Percentiles rank a stretch among this genome's conserved stretches.
These are phyloP conservation scores for Hedya salicella DNA, from an alignment of 2,888 invertebrate genomes.

Conservation along the genomic window DNA sequence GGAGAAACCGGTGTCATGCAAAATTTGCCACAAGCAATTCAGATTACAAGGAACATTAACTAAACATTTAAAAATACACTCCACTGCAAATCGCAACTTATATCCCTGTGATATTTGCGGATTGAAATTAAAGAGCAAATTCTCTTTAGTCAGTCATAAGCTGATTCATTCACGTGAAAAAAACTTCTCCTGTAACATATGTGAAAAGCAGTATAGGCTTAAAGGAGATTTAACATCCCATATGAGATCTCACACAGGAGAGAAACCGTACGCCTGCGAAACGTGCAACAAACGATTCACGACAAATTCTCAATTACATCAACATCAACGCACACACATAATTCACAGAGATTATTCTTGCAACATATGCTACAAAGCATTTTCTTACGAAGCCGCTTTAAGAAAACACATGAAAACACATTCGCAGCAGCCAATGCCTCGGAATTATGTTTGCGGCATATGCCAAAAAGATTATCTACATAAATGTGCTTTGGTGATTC, in stretches of 20 bases:
- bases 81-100: not conserved
- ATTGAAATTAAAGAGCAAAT: not conserved
- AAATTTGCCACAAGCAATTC: not conserved
- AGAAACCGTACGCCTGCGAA: not conserved
- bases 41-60: not conserved
- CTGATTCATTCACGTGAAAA: not conserved
- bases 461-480: not conserved
- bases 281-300: not conserved
- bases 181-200: not conserved
- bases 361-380: not conserved
- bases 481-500: not conserved
- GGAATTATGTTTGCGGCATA: not conserved
- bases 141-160: not conserved
- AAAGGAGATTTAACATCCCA: not conserved
- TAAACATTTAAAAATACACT: not conserved
- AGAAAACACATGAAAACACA: not conserved
- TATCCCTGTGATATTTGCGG: not conserved
- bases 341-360: not conserved
- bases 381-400: not conserved
- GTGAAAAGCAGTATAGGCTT: not conserved
- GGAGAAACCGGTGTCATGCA: not conserved
- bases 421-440: not conserved
- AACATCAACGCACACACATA: not conserved
- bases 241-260: not conserved
- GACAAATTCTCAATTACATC: not conserved